Percentiles rank a stretch among this genome's conserved stretches.
phyloP scores from a whole-genome alignment of 2,797 vertebrate species.

The Lithobates pipiens region DNA sequence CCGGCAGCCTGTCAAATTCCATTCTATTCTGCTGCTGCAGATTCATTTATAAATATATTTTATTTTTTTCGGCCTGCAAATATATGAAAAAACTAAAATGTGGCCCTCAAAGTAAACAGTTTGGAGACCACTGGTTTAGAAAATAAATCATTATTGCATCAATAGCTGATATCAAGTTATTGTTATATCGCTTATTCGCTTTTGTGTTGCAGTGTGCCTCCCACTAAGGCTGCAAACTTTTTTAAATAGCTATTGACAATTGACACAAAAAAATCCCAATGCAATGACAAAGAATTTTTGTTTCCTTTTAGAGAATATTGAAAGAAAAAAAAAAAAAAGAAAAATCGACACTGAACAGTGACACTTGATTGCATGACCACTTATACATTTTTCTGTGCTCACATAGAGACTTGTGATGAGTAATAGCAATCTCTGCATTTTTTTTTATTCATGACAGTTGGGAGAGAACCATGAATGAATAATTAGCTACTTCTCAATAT shows the following conservation, averaged over 20 bases:
- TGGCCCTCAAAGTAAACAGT: too few species aligned
- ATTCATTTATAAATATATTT: too few species aligned
- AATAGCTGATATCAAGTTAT: too few species aligned
- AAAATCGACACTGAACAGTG: neutral
- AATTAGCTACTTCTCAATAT: too few species aligned
- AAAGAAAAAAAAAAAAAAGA: neutral
- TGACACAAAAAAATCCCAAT: neutral
- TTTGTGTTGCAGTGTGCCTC: neutral
- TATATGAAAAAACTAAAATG: too few species aligned
- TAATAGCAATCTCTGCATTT: neutral
- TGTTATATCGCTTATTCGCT: neutral
- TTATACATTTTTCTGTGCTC: neutral
- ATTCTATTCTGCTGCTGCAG: too few species aligned
- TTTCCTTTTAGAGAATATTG: neutral
- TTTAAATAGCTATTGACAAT: neutral
- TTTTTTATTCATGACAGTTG: neutral
- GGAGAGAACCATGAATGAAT: neutral
- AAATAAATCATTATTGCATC: too few species aligned
- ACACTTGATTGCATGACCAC: slow-evolving; percentile 20
- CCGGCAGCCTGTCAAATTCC: too few species aligned
- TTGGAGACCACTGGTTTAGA: too few species aligned
- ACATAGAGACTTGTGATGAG: neutral
- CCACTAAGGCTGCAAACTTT: neutral
- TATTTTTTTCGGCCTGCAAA: too few species aligned
- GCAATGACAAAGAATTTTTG: neutral